Base-by-base conservation (phyloP, 2,888 invertebrate species). In the Himalopsyche japonica region DNA sequence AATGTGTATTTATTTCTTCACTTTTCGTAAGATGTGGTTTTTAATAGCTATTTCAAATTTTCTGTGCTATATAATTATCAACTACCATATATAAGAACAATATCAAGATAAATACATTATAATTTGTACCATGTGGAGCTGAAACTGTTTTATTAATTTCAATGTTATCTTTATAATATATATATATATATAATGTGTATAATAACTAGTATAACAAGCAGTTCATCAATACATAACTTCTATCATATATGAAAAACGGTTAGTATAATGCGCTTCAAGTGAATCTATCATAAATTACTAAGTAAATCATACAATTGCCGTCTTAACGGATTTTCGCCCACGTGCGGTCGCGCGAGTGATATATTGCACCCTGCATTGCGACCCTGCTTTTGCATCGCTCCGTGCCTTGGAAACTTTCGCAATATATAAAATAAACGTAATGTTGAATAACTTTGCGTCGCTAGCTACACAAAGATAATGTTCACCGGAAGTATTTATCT, bases 381-480 rank as follows among this genome's bases (percentile, higher is more conserved):
- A 24, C 57, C 57, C 57, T 57, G 57, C 57, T 20, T 57, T 57
- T 57, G 57, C 57, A 57, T 57, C 24, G 57, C 20, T 20, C 57
- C 57, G 24, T 8, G 57, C 20, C 57, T 57, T 57, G 76, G 24
- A 70, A 81, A 81, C 81, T 81, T 81, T 81, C 18, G 76, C 81
- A 81, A 81, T 81, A 81, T 81, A 81, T 81, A 76, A 47, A 79
- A 79, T 64, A 64, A 79, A 81, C 24, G 80, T 37, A 43, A 32
- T 76, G 64, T 49, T 27, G 48, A 57, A 57, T 57, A 76, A 83
- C 57, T 83, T 80, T 76, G 37, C 34, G 79, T 80, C 79, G 76
- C 49, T 57, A 57, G 49, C 24, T 18, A 64, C 47, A 78, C 79
- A 83, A 49, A 79, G 79, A 49, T 80, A 70, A 32, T 80, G 30